A percentile compares a stretch with the other conserved stretches of the same genome.
Evolutionary conservation across 2,888 invertebrate species (phyloP).

Genomic region (Aspidapion aeneum): DNA sequence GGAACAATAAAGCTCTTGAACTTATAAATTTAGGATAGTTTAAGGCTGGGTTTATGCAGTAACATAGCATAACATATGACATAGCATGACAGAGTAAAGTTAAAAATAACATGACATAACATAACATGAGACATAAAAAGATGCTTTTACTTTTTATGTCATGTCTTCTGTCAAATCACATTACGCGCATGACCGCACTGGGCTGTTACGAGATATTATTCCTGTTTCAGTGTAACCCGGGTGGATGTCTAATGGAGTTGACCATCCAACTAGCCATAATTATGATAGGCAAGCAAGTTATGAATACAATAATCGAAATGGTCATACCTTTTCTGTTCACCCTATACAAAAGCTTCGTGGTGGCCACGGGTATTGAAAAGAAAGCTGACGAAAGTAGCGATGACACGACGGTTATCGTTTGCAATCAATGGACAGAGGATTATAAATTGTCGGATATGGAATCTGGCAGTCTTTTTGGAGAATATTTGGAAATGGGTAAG

Average conservation of each 20-base stretch:
- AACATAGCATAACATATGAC: too few relatives aligned
- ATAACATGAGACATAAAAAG: too few relatives aligned
- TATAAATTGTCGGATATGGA: conserved; percentile 62
- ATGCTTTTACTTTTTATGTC: too few relatives aligned
- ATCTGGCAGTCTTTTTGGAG: conserved; percentile 68
- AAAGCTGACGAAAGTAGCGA: conserved; percentile 41
- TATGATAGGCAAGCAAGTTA: conserved; percentile 81
- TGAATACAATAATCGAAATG: conserved; percentile 76
- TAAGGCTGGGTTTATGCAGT: too few relatives aligned
- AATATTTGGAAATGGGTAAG: conserved; percentile 84
- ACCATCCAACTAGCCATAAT: conserved; percentile 83
- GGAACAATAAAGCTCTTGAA: too few relatives aligned
- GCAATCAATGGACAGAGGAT: conserved; percentile 73
- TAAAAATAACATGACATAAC: too few relatives aligned
- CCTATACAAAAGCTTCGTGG: conserved; percentile 51
- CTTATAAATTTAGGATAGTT: too few relatives aligned
- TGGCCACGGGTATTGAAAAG: conserved; percentile 51
- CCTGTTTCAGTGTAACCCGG: conserved; percentile 73
- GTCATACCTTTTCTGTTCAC: conserved; percentile 60
- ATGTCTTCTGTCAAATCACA: too few relatives aligned
- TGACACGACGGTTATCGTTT: conserved; percentile 46
- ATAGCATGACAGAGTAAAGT: too few relatives aligned
- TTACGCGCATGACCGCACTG: too few relatives aligned
- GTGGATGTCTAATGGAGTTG: conserved; percentile 82
- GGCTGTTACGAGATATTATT: too few relatives aligned